These are phyloP conservation scores for Orgyia antiqua DNA, from an alignment of 2,888 invertebrate species.

Conservation along the genomic window DNA sequence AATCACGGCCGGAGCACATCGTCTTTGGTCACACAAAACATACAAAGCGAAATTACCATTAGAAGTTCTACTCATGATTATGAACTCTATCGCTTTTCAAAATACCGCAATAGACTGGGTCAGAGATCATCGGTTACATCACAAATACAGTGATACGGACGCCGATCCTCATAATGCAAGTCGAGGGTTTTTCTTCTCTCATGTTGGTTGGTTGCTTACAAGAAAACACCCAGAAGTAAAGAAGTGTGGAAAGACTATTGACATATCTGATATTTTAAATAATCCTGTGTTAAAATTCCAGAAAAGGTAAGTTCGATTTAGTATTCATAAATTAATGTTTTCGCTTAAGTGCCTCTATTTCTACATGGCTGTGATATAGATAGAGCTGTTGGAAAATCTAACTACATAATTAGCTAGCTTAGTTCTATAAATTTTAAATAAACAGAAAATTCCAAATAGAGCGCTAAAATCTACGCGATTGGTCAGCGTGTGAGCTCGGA, in stretches of 20 bases:
- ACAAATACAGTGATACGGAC: slow-evolving; percentile 78
- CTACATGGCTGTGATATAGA: too few relatives aligned
- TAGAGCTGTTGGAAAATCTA: too few relatives aligned
- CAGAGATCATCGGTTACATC: slow-evolving; percentile 82
- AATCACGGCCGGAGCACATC: slow-evolving; percentile 40
- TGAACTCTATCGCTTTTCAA: slow-evolving; percentile 50
- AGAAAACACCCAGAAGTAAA: slow-evolving; percentile 86
- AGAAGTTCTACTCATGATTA: slow-evolving; percentile 38
- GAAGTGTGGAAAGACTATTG: slow-evolving; percentile 82
- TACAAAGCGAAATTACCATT: slow-evolving; percentile 42
- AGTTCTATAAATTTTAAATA: too few relatives aligned
- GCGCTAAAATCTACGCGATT: too few relatives aligned
- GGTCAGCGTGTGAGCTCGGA: too few relatives aligned
- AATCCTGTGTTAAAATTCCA: slow-evolving; percentile 86
- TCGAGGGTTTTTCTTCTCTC: slow-evolving; percentile 90
- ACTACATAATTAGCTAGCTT: too few relatives aligned
- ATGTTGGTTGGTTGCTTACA: slow-evolving; percentile 89
- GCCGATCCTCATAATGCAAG: slow-evolving; percentile 83
- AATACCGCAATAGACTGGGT: slow-evolving; percentile 78
- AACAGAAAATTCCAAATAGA: too few relatives aligned
- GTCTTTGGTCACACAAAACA: slow-evolving; percentile 40
- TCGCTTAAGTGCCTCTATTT: too few relatives aligned
- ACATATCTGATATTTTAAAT: slow-evolving; percentile 82
- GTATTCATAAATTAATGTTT: too few relatives aligned
- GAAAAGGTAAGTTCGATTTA: slow-evolving; percentile 78